Base-by-base conservation (phyloP, 2,113 vertebrate species). In the Tretioscincus oriximinensis region DNA sequence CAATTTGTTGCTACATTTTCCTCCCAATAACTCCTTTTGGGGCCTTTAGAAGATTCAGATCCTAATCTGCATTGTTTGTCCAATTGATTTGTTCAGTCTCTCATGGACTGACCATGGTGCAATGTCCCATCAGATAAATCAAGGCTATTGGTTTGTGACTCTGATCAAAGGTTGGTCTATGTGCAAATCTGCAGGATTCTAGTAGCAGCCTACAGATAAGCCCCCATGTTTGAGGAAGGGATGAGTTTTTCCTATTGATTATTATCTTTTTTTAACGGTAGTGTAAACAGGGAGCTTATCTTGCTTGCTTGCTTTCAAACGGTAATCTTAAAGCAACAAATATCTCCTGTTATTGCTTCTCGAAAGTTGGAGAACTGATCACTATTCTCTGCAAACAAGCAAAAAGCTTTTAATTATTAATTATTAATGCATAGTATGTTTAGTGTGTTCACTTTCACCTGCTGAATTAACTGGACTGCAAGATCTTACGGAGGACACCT, bases 61-160 rank as follows among this genome's bases (percentile, higher is more conserved):
- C 16, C 41, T 73, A 24, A 86, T 73, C 84, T 74, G 76, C 71
- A 35, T 47, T 90, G 71, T 92, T 95, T 95, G 90, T 14, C 85
- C 78, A 79, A 74, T 83, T 2, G 0, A 51, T 18, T 29, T 85
- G 22, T 45, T 66, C 84, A 70, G 80, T 69, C 89, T 5, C 35
- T 41, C 35, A 41, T 41, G 35, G 35, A 41, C 35, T 41, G 35
- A 4, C 35, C 87, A 29, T 68, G 83, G 87, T 66, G 80, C 88
- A 88, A 86, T 71, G 9, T 61, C 89, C 85, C 1, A 0, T 77
- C 31, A n/a, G 73, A 28, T 0, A 1, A 89, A 73, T 82, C 61
- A 85, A 9, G 67, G 86, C 45, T 87, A 74, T 76, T 74, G 12
- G 85, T 90, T 82, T 86, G 51, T 8, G 20, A 89, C 81, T 86